Conservation (phyloP, 2,888 invertebrate species). For the Lasioglossum morio region DNA sequence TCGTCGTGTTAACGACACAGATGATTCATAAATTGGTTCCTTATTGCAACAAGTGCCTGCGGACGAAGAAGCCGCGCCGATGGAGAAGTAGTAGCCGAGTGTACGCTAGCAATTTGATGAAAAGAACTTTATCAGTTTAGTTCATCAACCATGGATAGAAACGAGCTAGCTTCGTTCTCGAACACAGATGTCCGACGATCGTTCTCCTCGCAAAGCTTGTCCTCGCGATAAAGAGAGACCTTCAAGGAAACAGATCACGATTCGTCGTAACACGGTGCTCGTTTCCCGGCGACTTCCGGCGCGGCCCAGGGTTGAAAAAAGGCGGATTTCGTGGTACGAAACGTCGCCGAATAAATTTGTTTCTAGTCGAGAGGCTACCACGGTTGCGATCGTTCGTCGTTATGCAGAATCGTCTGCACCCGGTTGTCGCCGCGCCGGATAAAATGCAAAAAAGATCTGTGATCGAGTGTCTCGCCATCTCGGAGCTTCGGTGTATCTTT, state of each 20-base stretch:
- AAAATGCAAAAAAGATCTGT: slow-evolving; percentile 50
- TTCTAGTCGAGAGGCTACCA: background rate
- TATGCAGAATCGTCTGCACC: slow-evolving; percentile 32
- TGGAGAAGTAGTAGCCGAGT: too few species aligned
- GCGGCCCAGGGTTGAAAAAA: background rate
- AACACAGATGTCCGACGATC: background rate
- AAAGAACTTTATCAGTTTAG: too few species aligned
- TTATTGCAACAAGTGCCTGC: too few species aligned
- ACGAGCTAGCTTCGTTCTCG: background rate
- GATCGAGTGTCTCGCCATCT: slow-evolving; percentile 46
- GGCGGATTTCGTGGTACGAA: background rate
- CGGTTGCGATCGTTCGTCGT: slow-evolving; percentile 9
- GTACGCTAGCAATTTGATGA: too few species aligned
- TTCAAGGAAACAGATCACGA: background rate
- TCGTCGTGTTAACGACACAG: too few species aligned
- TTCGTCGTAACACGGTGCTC: background rate
- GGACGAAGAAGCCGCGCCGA: too few species aligned
- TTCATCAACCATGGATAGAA: too few species aligned
- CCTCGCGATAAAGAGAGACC: background rate
- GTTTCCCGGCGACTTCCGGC: slow-evolving; percentile 11
- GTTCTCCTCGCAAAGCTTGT: background rate
- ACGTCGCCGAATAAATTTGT: background rate
- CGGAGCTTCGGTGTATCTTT: slow-evolving; percentile 38
- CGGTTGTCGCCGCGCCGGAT: slow-evolving; percentile 11
- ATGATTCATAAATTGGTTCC: too few species aligned